Evolutionary conservation across 2,113 vertebrate species (phyloP), one percentile per base, ranked within the genome.

Genomic region (Cromileptes altivelis): DNA sequence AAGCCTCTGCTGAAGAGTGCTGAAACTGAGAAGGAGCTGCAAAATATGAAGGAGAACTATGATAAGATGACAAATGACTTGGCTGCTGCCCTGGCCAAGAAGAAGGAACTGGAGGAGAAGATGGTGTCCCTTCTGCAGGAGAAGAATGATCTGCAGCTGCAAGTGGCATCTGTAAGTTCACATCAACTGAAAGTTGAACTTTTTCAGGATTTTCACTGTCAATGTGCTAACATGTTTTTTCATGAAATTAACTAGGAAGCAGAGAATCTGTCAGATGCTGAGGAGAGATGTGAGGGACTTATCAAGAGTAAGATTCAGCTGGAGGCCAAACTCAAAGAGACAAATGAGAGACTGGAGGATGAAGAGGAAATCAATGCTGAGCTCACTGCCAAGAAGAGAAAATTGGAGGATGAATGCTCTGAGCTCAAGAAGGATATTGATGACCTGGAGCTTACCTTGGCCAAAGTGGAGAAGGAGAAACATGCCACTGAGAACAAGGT

Each of bases 361-460:
- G 83, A 97, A 81, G 97, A 97, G 0, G 97, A 97, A 81, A 96
- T 42, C 53, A 97, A 96, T 0, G 94, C 91, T n/a, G 97, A 97
- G 79, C 93, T 97, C 70, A 95, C 96, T 57, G 94, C 92, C 85
- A 97, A 97, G 71, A 93, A 92, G 81, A 95, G 96, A 85, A 97
- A 97, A 75, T 92, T 97, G 42, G 96, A 97, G 72, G 96, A 95
- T 81, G 96, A 97, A 83, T 93, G 91, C 75, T 93, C 92, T 89
- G 92, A 93, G 78, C 91, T 93, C 60, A 93, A 93, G 80, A 94
- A 93, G 72, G 86, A 87, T 30, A 86, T 89, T 86, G 85, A 87
- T 80, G 89, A 91, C 62, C 69, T 91, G 79, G 89, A 91, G 79
- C 87, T 91, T 62, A 91, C 87, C 76, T 75, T 91, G 78, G 89